phyloP scores from a whole-genome alignment of 2,113 vertebrate species.

The Arizona elegans region DNA sequence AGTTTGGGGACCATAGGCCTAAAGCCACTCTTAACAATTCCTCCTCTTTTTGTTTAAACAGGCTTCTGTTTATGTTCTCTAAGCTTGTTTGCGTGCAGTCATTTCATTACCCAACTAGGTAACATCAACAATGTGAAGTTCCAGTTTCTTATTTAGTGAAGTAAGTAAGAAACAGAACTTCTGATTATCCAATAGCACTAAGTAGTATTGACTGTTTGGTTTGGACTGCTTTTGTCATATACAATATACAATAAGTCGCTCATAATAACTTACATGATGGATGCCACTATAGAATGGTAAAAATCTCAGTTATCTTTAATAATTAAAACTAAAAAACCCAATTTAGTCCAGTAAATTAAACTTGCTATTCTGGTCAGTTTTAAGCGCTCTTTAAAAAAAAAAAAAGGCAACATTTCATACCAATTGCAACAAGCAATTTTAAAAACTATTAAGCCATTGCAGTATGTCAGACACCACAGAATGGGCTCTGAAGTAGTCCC shows the following conservation, averaged over 20 bases:
- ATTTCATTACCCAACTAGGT: not conserved
- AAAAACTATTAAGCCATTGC: too few species aligned
- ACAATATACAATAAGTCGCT: not conserved
- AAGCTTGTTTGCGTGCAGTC: not conserved
- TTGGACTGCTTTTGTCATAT: not conserved
- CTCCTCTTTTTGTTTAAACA: not conserved
- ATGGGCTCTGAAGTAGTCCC: too few species aligned
- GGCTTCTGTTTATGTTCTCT: not conserved
- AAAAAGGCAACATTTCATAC: too few species aligned
- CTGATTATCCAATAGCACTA: not conserved
- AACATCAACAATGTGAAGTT: not conserved
- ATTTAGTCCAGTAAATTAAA: too few species aligned
- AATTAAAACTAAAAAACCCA: not conserved
- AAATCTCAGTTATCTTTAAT: not conserved
- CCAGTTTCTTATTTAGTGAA: not conserved
- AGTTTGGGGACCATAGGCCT: not conserved
- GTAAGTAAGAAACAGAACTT: not conserved
- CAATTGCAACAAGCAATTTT: too few species aligned
- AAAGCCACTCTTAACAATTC: not conserved
- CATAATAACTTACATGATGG: not conserved
- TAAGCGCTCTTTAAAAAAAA: too few species aligned
- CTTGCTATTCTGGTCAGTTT: too few species aligned
- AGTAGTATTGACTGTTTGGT: not conserved
- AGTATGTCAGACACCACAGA: too few species aligned
- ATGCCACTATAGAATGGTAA: not conserved